Base-by-base conservation (phyloP, 1,140 invertebrate species). In the Nylanderia fulva region DNA sequence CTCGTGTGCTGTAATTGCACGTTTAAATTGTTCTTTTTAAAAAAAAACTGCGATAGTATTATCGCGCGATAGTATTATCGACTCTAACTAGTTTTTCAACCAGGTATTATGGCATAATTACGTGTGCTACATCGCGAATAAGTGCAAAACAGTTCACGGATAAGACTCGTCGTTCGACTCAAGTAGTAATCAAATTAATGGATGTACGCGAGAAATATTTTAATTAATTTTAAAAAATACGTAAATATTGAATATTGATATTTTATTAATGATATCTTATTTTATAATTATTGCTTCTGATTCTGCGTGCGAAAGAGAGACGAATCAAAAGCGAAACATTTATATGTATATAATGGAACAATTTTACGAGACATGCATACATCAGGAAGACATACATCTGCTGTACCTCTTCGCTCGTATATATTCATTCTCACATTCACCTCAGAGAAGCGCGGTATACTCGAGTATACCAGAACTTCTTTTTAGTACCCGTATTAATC, bases 401-500 rank as follows among this genome's bases (percentile, higher is more conserved):
- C 85, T 69, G 39, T 72, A 39, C 11, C 21, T 68, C 18, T 76
- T 68, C 36, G 54, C 27, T 45, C 86, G 56, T 63, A 1, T 39
- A 45, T 9, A 21, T 24, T 11, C 15, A n/a, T 85, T 27, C 56
- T 85, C 61, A 7, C 24, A 11, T 60, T 77, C 45, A 21, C 36
- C 54, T 39, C 45, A 33, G 58, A 42, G 66, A 42, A 48, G 18
- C 60, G 36, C n/a, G n/a, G n/a, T n/a, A n/a, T n/a, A n/a, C 68
- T 56, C 58, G 27, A 56, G 54, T 72, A 27, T 45, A 61, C 33
- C 42, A 56, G 6, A 29, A 69, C 33, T 75, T 88, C 74, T 64
- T 88, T 33, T 66, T 4, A 33, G 18, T 42, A 45, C 21, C 69
- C 63, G 36, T 82, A 71, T 66, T 88, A 88, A 88, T 88, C 76